phyloP scores from a whole-genome alignment of 1,140 invertebrate genomes.

The Nasonia giraulti region DNA sequence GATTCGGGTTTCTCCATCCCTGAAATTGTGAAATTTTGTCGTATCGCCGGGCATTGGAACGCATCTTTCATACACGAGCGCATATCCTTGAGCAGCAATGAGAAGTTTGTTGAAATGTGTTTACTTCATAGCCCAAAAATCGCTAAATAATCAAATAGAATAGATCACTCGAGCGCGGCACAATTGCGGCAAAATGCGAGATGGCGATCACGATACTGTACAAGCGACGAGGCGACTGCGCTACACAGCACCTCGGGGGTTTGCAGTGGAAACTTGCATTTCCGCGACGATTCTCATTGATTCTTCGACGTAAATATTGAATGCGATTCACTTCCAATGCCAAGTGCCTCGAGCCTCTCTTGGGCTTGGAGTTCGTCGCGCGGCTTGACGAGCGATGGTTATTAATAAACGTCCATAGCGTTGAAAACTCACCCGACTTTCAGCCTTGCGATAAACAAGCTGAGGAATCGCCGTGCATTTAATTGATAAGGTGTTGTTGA shows the following conservation, averaged over 20 bases:
- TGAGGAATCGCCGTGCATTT: background rate
- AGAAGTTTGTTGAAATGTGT: background rate
- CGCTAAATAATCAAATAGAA: background rate
- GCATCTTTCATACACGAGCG: constrained; percentile 56
- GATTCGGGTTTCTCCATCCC: constrained; percentile 69
- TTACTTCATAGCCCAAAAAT: background rate
- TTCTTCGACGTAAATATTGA: constrained; percentile 29
- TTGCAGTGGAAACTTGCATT: constrained; percentile 20
- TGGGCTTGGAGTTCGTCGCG: background rate
- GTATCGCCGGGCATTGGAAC: constrained; percentile 55
- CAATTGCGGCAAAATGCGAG: background rate
- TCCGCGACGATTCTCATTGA: constrained; percentile 33
- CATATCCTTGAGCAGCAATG: constrained; percentile 46
- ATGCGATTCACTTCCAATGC: constrained; percentile 35
- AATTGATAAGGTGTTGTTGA: background rate
- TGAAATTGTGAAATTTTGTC: constrained; percentile 62
- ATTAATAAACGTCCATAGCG: background rate
- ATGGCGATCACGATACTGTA: background rate
- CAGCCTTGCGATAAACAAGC: background rate
- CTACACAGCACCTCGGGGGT: background rate
- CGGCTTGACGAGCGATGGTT: background rate
- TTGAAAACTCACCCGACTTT: background rate
- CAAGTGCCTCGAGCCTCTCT: background rate
- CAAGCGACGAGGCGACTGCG: background rate
- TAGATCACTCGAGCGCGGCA: background rate